Evolutionary conservation across 2,888 invertebrate genomes (phyloP), one percentile per base, ranked within the genome.

Genomic region (Diplolepis rosae): DNA sequence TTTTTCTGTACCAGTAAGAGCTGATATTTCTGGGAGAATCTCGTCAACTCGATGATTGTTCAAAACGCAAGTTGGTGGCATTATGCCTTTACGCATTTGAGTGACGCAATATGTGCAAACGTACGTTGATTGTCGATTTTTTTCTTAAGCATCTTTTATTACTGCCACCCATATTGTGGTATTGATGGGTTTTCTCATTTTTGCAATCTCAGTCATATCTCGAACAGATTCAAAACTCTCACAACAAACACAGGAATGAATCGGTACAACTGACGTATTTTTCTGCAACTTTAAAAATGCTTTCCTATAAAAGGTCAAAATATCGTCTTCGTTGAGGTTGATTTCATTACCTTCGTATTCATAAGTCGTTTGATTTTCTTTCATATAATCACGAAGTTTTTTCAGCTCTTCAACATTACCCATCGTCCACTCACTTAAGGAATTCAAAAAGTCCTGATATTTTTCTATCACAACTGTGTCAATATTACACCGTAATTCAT

Each of bases 1-100:
- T 74, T 78, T 80, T 71, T 84, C 79, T 66, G 75, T 79, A 42
- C 81, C 74, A 71, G 83, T 83, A n/a, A 84, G 68, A 5, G 66
- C 24, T 11, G 24, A 30, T 66, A 83, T 74, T 52, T 73, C 77
- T 15, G 45, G 15, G n/a, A 81, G 80, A 11, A 74, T 54, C 48
- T 51, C 6, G 1, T 35, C 51, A 22, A 72, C 68, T 15, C 42
- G 22, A 11, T 82, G 69, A 28, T 77, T 72, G 73, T 84, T 83
- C 11, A 80, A 69, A 50, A 84, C 65, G 66, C 80, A 82, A n/a
- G 76, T 79, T 4, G 82, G 72, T 35, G 83, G 84, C 18, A 84
- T 56, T n/a, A 56, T 69, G 51, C 76, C 66, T 39, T 56, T 48
- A 1, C 80, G 70, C 32, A 83, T 76, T 61, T 82, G 78, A 1